Base-by-base conservation (phyloP, 2,888 invertebrate genomes). In the Andricus quercusramuli region DNA sequence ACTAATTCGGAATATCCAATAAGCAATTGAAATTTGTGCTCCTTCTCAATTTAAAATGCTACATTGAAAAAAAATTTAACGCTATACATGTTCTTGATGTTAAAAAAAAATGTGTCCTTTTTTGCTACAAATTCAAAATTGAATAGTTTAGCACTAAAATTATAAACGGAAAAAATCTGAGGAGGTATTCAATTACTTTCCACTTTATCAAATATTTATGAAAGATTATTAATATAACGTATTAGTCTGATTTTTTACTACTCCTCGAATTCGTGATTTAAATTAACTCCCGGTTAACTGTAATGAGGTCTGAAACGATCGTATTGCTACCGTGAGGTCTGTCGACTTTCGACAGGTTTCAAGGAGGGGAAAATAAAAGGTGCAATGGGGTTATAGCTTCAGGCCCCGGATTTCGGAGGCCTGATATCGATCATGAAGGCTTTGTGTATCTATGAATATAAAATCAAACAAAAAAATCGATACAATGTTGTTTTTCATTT, bases 341-440 rank as follows among this genome's bases (percentile, higher is more conserved):
- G 64, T 64, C 64, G 64, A 64, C 64, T 64, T 62, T 64, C 64
- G 64, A 64, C 64, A 64, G 64, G 64, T 64, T 64, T 64, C 17
- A 64, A 64, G 29, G 29, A 64, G 64, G 29, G 4, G 25, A 5
- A 22, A 22, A 22, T n/a, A 59, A 22, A 17, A 64, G 64, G 15
- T 64, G 17, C 64, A 64, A 64, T 3, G 17, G 64, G 29, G 64
- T 11, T 64, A 64, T 64, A 64, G 64, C 64, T 64, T 15, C 64
- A 64, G 64, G 64, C 25, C 29, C 64, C 29, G 64, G 64, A 64
- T 64, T 64, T 64, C 64, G 25, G 13, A 64, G 64, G 64, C 64
- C 64, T 64, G 64, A 64, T 64, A 64, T 64, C 64, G 29, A 64
- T 29, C 64, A 64, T 17, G 2, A 29, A 64, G 64, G 6, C 25